phyloP scores from a whole-genome alignment of 53 echinoderm and acorn worm genomes.

The Holothuria leucospilota region DNA sequence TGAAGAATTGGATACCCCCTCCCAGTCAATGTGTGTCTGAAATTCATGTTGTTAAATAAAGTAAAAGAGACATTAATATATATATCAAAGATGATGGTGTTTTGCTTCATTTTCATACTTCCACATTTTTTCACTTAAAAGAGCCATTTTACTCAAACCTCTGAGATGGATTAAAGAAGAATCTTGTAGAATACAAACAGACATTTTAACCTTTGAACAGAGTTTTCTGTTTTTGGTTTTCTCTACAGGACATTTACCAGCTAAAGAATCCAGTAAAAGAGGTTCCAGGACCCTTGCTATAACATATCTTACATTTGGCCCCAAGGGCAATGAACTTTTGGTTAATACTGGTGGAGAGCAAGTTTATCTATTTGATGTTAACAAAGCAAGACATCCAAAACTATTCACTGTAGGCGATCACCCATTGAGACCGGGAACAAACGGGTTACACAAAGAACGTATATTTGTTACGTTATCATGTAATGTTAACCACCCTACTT shows the following conservation, averaged over 20 bases:
- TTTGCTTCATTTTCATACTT: no score
- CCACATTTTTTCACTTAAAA: no score
- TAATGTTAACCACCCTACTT: no score
- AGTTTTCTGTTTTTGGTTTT: not conserved
- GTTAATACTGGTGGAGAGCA: constrained; percentile 98
- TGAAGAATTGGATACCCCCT: no score
- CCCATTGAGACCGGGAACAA: constrained; percentile 62
- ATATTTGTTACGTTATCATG: not conserved
- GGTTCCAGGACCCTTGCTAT: constrained; percentile 88
- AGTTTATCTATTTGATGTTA: constrained; percentile 91
- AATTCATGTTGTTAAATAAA: no score
- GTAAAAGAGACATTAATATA: no score
- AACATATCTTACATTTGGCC: constrained; percentile 97
- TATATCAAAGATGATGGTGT: no score
- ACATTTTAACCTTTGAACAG: no score
- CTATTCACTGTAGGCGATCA: constrained; percentile 81
- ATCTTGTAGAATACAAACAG: no score
- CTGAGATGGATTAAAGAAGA: no score
- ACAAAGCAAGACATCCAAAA: constrained; percentile 73
- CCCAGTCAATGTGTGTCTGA: no score
- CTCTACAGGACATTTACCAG: constrained; percentile 90
- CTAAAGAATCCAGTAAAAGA: constrained; percentile 81
- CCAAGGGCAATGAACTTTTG: constrained; percentile 86
- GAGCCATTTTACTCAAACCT: no score
- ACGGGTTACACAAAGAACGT: constrained; percentile 83